phyloP scores from a whole-genome alignment of 2,113 vertebrate genomes.

The Aphyosemion australe region DNA sequence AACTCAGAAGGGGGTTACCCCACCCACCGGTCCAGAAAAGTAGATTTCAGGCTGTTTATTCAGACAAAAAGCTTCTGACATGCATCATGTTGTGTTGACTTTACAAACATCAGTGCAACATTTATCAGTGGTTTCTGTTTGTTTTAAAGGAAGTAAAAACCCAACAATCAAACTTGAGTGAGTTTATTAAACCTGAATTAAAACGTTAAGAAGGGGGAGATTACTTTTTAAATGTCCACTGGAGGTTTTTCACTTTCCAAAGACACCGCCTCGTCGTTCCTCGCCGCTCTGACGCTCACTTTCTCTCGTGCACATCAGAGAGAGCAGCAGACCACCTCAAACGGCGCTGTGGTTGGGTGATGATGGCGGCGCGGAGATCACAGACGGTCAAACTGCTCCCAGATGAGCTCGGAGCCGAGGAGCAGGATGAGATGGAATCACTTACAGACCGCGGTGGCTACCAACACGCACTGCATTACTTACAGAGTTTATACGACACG shows the following conservation, averaged over 20 bases:
- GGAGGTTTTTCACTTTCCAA: neutral
- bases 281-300: constrained; percentile 29
- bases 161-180: no score
- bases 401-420: constrained; percentile 37
- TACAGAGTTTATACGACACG: neutral
- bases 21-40: no score
- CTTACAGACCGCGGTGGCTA: neutral
- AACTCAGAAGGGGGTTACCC: no score
- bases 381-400: constrained; percentile 56
- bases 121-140: no score
- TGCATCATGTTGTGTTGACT: no score
- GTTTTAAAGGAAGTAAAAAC: no score
- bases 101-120: no score
- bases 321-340: constrained; percentile 12
- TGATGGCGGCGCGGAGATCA: constrained; percentile 47
- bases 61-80: no score
- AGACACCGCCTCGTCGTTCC: constrained; percentile 3
- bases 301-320: constrained; percentile 51
- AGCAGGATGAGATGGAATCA: neutral
- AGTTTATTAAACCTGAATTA: neutral
- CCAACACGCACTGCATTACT: constrained; percentile 35
- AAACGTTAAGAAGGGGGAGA: neutral
- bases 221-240: neutral
- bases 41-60: no score
- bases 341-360: constrained; percentile 47